These are phyloP conservation scores for Carassius gibelio DNA, from an alignment of 2,113 vertebrate genomes.

Conservation along the genomic window DNA sequence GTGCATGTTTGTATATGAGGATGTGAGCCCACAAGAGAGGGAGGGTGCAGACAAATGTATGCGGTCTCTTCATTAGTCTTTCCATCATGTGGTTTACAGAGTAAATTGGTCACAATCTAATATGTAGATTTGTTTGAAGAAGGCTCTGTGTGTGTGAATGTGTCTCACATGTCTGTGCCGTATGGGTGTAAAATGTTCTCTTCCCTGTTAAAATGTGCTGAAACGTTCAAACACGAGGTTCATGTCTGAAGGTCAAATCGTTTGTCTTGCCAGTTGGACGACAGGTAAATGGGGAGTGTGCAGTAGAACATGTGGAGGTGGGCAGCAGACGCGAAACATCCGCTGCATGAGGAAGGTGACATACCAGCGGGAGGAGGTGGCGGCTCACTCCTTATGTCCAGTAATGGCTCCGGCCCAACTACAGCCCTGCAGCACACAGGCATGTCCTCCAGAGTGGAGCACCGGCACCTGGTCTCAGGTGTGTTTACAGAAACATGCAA, in stretches of 20 bases:
- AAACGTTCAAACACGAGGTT: neutral
- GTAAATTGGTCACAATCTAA: neutral
- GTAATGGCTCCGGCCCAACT: slow-evolving; percentile 82
- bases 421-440: slow-evolving; percentile 83
- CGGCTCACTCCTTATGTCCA: slow-evolving; percentile 85
- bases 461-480: slow-evolving; percentile 90
- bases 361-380: slow-evolving; percentile 84
- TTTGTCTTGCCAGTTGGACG: slow-evolving; percentile 80
- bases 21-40: neutral
- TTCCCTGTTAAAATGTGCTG: neutral
- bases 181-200: neutral
- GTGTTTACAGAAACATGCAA: slow-evolving; percentile 47
- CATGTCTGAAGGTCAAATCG: neutral
- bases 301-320: slow-evolving; percentile 86
- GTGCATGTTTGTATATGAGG: slow-evolving; percentile 15
- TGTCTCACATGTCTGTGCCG: neutral
- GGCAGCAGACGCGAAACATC: slow-evolving; percentile 84
- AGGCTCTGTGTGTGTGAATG: slow-evolving; percentile 11
- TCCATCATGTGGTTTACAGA: slow-evolving; percentile 8
- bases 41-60: neutral
- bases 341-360: slow-evolving; percentile 86
- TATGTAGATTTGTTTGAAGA: neutral
- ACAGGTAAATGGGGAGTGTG: slow-evolving; percentile 85
- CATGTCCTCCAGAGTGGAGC: slow-evolving; percentile 90
- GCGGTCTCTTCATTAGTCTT: slow-evolving; percentile 26